phyloP scores from a whole-genome alignment of 2,888 invertebrate genomes.

The Caenorhabditis macrosperma region DNA sequence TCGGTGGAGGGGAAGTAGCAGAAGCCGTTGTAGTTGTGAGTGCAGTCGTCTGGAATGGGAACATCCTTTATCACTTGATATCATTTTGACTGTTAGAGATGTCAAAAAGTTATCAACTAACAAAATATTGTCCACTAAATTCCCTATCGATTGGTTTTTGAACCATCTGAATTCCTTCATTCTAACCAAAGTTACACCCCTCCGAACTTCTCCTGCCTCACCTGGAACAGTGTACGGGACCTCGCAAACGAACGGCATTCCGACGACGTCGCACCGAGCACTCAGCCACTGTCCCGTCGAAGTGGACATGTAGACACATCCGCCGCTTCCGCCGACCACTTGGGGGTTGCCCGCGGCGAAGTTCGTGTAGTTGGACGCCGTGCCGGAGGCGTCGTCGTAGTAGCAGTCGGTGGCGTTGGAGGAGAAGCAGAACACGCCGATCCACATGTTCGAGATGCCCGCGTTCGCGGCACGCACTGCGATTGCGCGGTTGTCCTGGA shows the following conservation, averaged over 20 bases:
- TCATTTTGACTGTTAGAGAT: not conserved
- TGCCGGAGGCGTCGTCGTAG: conserved; percentile 9
- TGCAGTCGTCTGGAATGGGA: not conserved
- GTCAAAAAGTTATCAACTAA: not conserved
- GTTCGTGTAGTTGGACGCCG: not conserved
- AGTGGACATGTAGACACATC: conserved; percentile 23
- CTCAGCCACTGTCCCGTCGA: conserved; percentile 13
- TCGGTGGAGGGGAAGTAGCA: conserved; percentile 11
- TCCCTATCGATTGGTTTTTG: not conserved
- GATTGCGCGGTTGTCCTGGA: conserved; percentile 26
- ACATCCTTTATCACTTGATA: too few relatives aligned
- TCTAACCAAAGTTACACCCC: not conserved
- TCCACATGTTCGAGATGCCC: not conserved
- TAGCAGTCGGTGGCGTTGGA: conserved; percentile 5
- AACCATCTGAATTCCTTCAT: not conserved
- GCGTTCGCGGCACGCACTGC: not conserved
- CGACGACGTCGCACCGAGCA: conserved; percentile 9
- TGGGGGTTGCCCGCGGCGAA: conserved; percentile 5
- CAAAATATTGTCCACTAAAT: not conserved
- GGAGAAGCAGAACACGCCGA: conserved; percentile 5
- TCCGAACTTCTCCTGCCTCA: not conserved
- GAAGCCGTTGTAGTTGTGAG: conserved; percentile 21
- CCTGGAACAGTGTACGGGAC: not conserved
- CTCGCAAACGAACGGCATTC: conserved; percentile 16
- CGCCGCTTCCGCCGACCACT: not conserved